Evolutionary conservation across 2,113 vertebrate species (phyloP), one percentile per base, ranked within the genome.

Genomic region (Lepidiolamprologus cunningtoni): DNA sequence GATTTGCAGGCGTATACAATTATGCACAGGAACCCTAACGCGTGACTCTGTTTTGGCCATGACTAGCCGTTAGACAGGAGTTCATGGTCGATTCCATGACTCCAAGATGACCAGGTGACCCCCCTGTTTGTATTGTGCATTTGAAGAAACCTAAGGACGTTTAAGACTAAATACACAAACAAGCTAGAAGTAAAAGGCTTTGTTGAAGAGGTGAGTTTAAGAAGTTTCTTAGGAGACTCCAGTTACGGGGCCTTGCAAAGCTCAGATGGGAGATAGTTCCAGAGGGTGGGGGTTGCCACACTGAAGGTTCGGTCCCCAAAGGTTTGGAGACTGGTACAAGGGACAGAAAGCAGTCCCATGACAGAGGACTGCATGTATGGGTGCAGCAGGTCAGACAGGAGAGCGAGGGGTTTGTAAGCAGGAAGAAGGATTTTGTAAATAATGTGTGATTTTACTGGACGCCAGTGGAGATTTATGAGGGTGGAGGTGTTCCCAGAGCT

Each of bases 11-110:
- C 4, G 13, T 2, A 35, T 45, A 26, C 8, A 42, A 10, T 73
- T 26, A 45, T 73, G 66, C 21, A 26, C 21, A 73, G 40, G 3
- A 26, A 23, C 21, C 4, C 21, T 45, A 76, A 28, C 4, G 0
- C 2, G 0, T 7, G 37, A 26, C 37, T 26, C 68, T 17, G 40
- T 7, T 76, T 76, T 14, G n/a, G 66, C 35, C 0, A 0, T 2
- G 66, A 9, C 8, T 28, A 47, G 40, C 23, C 9, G 3, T 76
- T 11, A 0, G 8, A 47, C 40, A 37, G 21, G 68, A 45, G 37
- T 10, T 45, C 40, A 45, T 10, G 37, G 66, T 73, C 13, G 8
- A 47, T 10, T 47, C 40, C 14, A 28, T 47, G 40, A 76, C 68
- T 47, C 8, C 68, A 73, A 73, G 21, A 47, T 47, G 40, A 10